Base-by-base conservation (phyloP, 2,113 vertebrate species). In the Neoarius graeffei region DNA sequence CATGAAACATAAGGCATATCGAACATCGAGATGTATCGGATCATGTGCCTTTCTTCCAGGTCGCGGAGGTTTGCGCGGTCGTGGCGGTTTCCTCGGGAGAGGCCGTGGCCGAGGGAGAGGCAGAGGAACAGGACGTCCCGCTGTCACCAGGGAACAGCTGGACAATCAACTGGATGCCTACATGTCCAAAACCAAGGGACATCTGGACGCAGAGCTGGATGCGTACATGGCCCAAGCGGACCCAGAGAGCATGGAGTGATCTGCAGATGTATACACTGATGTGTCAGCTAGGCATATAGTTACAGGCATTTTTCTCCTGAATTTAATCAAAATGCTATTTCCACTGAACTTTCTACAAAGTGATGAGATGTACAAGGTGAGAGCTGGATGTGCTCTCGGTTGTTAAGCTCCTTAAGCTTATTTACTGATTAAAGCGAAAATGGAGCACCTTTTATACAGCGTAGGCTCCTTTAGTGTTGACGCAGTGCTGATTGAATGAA, bases 181-280 rank as follows among this genome's bases (percentile, higher is more conserved):
- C 94, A 99, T 99, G 98, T 99, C 98, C 1, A 99, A 99, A 91
- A 99, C 98, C 3, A 99, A 99, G 92, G 98, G 98, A 84, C 97
- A 99, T 91, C 94, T 99, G 89, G 98, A 99, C 0, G 98, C 98
- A 0, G 98, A 99, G 93, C 95, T 99, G 91, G 98, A 99, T 17
- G 98, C 98, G 0, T 99, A 99, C 94, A 99, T 99, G 98, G 97
- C 98, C 9, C 98, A 99, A 91, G 97, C 98, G 5, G 97, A 99
- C 88, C 96, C 98, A 0, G 97, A 99, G 81, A 93, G 96, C 1
- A 95, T 97, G 90, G 98, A 99, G 91, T 99, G 96, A 89, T 42
- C 87, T 73, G 71, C 66, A 73, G 10, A 71, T 42, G 64, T 20
- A 89, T 50, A 67, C 83, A 48, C 73, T 48, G 66, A 59, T 2